These are phyloP conservation scores for Andrena praecox DNA, from an alignment of 2,888 invertebrate genomes.

Conservation along the genomic window DNA sequence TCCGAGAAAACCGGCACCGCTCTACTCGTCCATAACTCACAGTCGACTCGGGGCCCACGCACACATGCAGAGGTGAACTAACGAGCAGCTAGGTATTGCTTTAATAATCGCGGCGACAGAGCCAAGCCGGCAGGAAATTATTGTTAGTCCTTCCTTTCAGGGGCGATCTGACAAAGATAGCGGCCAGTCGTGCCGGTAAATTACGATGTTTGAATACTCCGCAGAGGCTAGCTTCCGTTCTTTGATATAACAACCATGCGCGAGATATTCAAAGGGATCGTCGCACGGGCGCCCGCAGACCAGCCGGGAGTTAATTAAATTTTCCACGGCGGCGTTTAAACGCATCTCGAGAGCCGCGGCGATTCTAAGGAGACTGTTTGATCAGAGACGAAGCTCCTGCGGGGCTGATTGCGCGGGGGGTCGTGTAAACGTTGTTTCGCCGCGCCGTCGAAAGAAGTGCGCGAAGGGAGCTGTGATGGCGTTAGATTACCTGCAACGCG, in stretches of 20 bases:
- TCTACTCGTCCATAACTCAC: conserved; percentile 26
- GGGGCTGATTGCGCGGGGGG: conserved; percentile 5
- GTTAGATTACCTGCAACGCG: background rate
- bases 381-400: conserved; percentile 28
- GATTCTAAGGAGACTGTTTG: conserved; percentile 25
- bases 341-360: conserved; percentile 4
- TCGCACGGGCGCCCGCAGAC: conserved; percentile 36
- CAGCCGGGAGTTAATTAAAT: conserved; percentile 58
- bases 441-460: conserved; percentile 2
- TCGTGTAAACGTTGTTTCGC: conserved; percentile 27
- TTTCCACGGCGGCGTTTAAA: conserved; percentile 45
- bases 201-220: conserved; percentile 48
- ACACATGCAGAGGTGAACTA: conserved; percentile 31
- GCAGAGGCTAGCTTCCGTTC: conserved; percentile 19
- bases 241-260: conserved; percentile 26
- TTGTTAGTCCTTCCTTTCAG: conserved; percentile 31
- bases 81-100: conserved; percentile 21
- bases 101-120: conserved; percentile 30
- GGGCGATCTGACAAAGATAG: conserved; percentile 31
- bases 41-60: background rate
- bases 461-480: background rate
- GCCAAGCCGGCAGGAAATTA: conserved; percentile 34
- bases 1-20: conserved; percentile 8
- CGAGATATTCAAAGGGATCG: conserved; percentile 48
- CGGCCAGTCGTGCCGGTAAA: conserved; percentile 23